phyloP scores from a whole-genome alignment of 2,888 invertebrate genomes.

The Drosophila fungiperda region DNA sequence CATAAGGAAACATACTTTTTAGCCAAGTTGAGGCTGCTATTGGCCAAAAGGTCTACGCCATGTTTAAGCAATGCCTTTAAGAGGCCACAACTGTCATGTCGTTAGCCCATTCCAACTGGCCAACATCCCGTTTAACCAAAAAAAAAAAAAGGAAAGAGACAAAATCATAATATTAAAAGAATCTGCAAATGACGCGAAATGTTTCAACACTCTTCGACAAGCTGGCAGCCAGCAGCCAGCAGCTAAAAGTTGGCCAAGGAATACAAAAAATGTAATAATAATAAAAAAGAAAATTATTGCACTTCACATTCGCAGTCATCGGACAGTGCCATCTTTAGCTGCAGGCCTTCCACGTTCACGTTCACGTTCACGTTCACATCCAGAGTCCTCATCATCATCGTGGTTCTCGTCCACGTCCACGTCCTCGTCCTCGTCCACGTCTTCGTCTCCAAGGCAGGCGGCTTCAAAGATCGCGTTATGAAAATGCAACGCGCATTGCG shows the following conservation, averaged over 20 bases:
- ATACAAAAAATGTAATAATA: conserved; percentile 73
- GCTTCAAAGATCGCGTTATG: conserved; percentile 64
- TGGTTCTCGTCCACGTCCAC: conserved; percentile 16
- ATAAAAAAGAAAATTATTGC: conserved; percentile 81
- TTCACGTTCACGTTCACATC: conserved; percentile 11
- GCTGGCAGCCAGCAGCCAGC: conserved; percentile 13
- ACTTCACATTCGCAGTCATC: conserved; percentile 80
- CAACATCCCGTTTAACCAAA: conserved; percentile 69
- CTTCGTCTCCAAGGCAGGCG: conserved; percentile 30
- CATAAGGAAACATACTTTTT: conserved; percentile 29
- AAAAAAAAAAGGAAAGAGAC: conserved; percentile 6
- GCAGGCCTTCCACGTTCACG: conserved; percentile 46
- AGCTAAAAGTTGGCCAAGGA: conserved; percentile 31
- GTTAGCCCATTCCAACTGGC: conserved; percentile 50
- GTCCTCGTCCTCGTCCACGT: conserved; percentile 13
- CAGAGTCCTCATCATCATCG: conserved; percentile 21
- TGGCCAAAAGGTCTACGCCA: conserved; percentile 45
- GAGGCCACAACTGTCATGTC: conserved; percentile 61
- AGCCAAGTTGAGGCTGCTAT: conserved; percentile 16
- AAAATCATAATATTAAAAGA: conserved; percentile 77
- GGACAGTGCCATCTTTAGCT: conserved; percentile 81
- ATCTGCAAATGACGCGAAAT: conserved; percentile 82
- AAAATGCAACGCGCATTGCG: conserved; percentile 71
- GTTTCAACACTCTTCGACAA: conserved; percentile 75
- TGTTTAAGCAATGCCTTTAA: conserved; percentile 63